Conservation (phyloP, 2,113 vertebrate species). For the Heptranchias perlo region DNA sequence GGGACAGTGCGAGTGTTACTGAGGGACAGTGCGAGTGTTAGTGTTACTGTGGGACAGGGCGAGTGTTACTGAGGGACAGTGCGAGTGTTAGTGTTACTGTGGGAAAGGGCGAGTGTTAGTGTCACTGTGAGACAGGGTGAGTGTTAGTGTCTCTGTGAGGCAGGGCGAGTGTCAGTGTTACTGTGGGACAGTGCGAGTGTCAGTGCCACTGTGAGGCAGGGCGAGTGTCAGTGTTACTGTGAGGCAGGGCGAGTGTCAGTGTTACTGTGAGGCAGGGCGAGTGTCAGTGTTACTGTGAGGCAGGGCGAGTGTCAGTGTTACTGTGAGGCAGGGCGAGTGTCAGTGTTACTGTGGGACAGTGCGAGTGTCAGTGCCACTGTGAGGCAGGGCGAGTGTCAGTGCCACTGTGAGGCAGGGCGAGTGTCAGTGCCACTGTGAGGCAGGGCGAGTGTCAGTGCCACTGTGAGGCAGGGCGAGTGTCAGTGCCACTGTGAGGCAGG, state of each 20-base stretch:
- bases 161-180: background rate
- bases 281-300: background rate
- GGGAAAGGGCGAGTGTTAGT: background rate
- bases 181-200: background rate
- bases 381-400: background rate
- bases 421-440: background rate
- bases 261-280: background rate
- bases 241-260: too few species aligned
- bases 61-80: background rate
- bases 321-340: background rate
- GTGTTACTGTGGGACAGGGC: background rate
- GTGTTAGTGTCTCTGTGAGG: background rate
- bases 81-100: background rate
- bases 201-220: background rate
- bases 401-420: background rate
- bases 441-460: background rate
- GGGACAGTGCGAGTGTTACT: background rate
- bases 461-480: background rate
- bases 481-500: background rate
- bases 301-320: background rate
- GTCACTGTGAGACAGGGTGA: too few species aligned
- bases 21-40: too few species aligned
- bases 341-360: background rate
- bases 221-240: background rate
- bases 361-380: background rate